phyloP scores from a whole-genome alignment of 2,888 invertebrate species.

The Rhopalosiphum nymphaeae region DNA sequence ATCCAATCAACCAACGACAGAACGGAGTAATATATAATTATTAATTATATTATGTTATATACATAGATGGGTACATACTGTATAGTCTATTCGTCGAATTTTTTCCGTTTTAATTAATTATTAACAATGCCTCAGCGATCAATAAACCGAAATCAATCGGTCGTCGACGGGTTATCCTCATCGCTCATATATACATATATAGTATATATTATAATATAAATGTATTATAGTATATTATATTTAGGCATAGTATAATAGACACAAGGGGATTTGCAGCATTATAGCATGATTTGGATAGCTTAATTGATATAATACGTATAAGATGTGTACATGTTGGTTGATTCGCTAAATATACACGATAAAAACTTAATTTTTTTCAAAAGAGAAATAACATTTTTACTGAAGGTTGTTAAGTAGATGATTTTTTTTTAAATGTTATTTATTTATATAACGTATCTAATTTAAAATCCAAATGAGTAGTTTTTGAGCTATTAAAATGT shows the following conservation, averaged over 20 bases:
- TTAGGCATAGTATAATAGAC: background rate
- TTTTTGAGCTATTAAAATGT: too few relatives aligned
- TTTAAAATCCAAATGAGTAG: too few relatives aligned
- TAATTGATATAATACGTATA: background rate
- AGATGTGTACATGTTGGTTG: background rate
- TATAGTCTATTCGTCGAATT: background rate
- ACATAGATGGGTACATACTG: background rate
- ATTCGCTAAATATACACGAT: background rate
- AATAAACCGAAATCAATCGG: constrained; percentile 47
- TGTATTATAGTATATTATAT: background rate
- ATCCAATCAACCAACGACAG: constrained; percentile 42
- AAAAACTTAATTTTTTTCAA: too few relatives aligned
- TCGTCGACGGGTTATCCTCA: constrained; percentile 3
- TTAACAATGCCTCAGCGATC: constrained; percentile 43
- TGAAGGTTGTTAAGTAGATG: too few relatives aligned
- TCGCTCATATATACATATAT: background rate
- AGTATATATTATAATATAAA: background rate
- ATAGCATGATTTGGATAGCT: background rate
- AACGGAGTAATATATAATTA: background rate
- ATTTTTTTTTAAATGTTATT: too few relatives aligned
- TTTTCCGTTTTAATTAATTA: constrained; percentile 57
- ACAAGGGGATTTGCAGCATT: background rate
- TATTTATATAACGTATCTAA: too few relatives aligned
- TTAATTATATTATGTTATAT: background rate
- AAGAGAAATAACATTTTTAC: too few relatives aligned